Percentiles rank a stretch among this genome's conserved stretches.
Evolutionary conservation across 2,113 vertebrate genomes (phyloP).

Genomic region (Podarcis cretensis): DNA sequence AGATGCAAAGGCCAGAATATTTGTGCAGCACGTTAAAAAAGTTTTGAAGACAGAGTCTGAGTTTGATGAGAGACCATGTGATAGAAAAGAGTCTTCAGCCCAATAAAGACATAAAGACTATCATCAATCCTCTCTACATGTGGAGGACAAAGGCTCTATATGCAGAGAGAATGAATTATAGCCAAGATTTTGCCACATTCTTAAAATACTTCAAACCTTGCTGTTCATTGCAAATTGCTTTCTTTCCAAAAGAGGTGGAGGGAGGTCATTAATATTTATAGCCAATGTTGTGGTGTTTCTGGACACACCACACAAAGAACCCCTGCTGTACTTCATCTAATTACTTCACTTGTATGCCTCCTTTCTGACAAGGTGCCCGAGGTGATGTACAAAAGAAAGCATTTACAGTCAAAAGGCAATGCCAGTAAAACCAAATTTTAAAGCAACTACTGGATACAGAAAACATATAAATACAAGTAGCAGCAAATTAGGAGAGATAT

Average conservation of each 20-base stretch:
- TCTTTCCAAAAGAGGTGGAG: neutral
- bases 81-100: neutral
- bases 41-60: neutral
- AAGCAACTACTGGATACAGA: neutral
- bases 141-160: neutral
- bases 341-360: neutral
- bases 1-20: neutral
- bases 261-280: neutral
- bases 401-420: neutral
- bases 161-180: neutral
- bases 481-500: neutral
- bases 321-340: neutral
- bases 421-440: neutral
- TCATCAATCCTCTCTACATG: neutral
- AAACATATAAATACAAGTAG: neutral
- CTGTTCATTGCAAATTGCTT: neutral
- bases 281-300: neutral
- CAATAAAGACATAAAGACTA: neutral
- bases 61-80: neutral
- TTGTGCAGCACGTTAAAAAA: no score
- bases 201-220: neutral
- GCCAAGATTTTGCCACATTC: neutral
- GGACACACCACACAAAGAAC: neutral
- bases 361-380: neutral
- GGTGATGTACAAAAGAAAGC: neutral